Conservation (phyloP, 2,113 vertebrate genomes). For the Grantiella picta region DNA sequence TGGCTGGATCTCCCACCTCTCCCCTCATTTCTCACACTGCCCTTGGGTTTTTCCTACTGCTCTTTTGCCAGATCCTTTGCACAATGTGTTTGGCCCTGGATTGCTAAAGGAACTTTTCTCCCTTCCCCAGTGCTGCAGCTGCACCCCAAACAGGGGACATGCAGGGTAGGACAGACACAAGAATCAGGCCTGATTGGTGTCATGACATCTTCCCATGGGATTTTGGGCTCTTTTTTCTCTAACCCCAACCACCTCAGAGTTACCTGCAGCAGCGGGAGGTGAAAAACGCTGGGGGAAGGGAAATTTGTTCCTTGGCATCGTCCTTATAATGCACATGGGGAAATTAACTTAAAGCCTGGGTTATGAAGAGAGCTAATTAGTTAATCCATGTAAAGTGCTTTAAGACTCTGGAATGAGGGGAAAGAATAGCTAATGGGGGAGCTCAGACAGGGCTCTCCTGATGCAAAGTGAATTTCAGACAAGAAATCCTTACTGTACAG, state of each 20-base stretch:
- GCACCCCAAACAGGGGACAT: accelerated
- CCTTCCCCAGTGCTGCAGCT: accelerated
- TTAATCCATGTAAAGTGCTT: slow-evolving; percentile 65
- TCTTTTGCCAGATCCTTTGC: background rate
- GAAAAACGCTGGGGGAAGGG: background rate
- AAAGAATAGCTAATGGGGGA: slow-evolving; percentile 46
- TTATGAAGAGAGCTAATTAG: slow-evolving; percentile 63
- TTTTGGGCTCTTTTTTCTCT: background rate
- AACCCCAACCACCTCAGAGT: background rate
- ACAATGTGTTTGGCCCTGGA: accelerated
- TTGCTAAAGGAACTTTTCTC: accelerated
- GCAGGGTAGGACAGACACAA: accelerated
- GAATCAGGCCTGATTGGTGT: background rate
- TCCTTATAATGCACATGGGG: background rate
- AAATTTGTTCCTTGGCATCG: background rate
- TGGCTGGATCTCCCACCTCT: background rate
- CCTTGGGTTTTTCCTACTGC: background rate
- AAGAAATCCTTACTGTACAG: slow-evolving; percentile 49
- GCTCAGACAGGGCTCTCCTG: slow-evolving; percentile 40
- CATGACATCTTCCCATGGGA: accelerated
- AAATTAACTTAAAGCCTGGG: slow-evolving; percentile 55
- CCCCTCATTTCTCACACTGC: background rate
- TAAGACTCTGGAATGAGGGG: slow-evolving; percentile 46
- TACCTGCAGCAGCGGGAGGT: background rate
- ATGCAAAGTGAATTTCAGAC: slow-evolving; percentile 56